phyloP scores from a whole-genome alignment of 2,797 vertebrate genomes.

The Propithecus deckenii region DNA sequence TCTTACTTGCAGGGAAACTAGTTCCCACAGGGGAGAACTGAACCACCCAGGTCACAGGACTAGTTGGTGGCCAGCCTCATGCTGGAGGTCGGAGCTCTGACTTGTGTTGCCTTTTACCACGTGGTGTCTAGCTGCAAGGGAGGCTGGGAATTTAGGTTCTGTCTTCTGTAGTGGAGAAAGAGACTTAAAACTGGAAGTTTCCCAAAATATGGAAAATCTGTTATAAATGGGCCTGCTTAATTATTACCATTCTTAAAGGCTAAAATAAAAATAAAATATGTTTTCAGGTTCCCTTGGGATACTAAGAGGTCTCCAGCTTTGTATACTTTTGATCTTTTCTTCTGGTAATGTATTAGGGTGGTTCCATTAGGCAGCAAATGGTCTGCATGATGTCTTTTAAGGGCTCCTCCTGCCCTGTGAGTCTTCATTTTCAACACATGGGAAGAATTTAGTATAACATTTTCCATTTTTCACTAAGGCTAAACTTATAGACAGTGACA shows the following conservation, averaged over 20 bases:
- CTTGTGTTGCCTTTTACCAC: neutral
- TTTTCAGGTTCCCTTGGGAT: neutral
- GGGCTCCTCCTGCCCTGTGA: neutral
- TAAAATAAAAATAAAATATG: neutral
- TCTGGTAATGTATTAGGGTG: neutral
- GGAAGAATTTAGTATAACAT: neutral
- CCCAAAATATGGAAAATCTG: neutral
- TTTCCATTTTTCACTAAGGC: slow-evolving; percentile 11
- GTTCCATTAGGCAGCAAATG: neutral
- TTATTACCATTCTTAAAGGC: neutral
- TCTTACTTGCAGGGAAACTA: neutral
- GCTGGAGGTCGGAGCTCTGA: neutral
- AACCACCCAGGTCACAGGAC: neutral
- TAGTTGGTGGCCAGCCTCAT: neutral
- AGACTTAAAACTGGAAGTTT: neutral
- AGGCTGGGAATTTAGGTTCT: neutral
- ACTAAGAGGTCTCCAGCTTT: neutral
- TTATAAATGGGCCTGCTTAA: neutral
- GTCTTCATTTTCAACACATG: slow-evolving; percentile 15
- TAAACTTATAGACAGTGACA: neutral
- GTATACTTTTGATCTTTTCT: neutral
- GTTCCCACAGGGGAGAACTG: neutral
- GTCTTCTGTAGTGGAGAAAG: neutral
- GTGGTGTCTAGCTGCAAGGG: neutral
- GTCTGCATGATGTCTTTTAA: neutral